phyloP scores from a whole-genome alignment of 2,113 vertebrate species.

The Sinocyclocheilus anshuiensis region DNA sequence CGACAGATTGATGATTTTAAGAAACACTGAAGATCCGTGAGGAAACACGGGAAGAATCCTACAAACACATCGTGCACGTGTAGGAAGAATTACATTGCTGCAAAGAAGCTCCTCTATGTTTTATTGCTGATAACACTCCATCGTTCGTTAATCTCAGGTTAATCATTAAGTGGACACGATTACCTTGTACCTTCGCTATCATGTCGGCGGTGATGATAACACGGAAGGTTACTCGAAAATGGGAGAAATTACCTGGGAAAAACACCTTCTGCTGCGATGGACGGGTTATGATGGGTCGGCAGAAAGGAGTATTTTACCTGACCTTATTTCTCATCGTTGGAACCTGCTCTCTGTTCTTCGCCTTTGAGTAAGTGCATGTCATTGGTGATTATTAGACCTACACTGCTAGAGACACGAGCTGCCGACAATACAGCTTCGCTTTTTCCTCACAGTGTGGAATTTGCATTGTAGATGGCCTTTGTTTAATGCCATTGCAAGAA shows the following conservation, averaged over 20 bases:
- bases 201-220: slow-evolving; percentile 97
- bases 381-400: background rate
- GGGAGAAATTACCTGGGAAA: slow-evolving; percentile 97
- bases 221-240: slow-evolving; percentile 91
- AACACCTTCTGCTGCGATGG: slow-evolving; percentile 99
- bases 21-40: background rate
- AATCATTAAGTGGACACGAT: background rate
- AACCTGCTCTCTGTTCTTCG: slow-evolving; percentile 94
- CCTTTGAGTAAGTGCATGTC: slow-evolving; percentile 89
- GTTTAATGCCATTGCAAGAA: background rate
- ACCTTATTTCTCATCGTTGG: slow-evolving; percentile 95
- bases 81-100: background rate
- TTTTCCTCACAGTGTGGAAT: background rate
- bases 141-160: background rate
- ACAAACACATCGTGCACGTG: background rate
- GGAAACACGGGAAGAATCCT: background rate
- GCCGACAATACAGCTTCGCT: too few species aligned
- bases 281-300: slow-evolving; percentile 97
- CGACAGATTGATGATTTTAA: background rate
- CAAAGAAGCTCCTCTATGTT: background rate
- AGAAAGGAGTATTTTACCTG: slow-evolving; percentile 98
- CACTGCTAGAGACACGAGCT: background rate
- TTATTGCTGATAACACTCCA: background rate
- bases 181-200: slow-evolving; percentile 41
- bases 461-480: background rate